Conservation (phyloP, 2,797 vertebrate genomes). For the Myotis pilosus region DNA sequence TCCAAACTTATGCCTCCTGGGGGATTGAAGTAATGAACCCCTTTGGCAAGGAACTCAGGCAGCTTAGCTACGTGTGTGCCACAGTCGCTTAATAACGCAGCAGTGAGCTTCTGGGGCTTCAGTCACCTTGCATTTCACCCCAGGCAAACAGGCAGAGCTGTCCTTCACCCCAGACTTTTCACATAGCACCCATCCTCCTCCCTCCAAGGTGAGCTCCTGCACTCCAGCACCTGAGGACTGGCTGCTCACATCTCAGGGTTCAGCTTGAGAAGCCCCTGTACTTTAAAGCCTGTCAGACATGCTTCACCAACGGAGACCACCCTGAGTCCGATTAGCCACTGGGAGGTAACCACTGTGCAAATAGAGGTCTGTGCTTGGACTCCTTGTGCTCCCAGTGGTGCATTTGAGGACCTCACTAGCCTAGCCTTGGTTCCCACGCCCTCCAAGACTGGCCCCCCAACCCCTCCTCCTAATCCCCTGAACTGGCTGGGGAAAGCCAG, state of each 20-base stretch:
- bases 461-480: not conserved
- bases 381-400: not conserved
- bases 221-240: not conserved
- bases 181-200: not conserved
- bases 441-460: slow-evolving; percentile 59
- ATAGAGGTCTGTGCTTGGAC: not conserved
- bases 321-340: not conserved
- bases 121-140: not conserved
- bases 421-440: slow-evolving; percentile 59
- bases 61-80: not conserved
- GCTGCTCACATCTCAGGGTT: not conserved
- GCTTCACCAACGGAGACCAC: not conserved
- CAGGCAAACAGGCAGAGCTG: not conserved
- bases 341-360: no score
- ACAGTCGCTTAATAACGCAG: not conserved
- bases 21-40: no score
- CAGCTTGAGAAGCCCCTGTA: not conserved
- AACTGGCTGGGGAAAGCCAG: not conserved
- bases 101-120: not conserved
- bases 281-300: not conserved
- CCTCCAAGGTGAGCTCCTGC: not conserved
- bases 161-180: no score
- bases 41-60: not conserved
- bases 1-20: not conserved
- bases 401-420: fast-evolving